phyloP scores from a whole-genome alignment of 2,113 vertebrate species.

The Hassar affinis region DNA sequence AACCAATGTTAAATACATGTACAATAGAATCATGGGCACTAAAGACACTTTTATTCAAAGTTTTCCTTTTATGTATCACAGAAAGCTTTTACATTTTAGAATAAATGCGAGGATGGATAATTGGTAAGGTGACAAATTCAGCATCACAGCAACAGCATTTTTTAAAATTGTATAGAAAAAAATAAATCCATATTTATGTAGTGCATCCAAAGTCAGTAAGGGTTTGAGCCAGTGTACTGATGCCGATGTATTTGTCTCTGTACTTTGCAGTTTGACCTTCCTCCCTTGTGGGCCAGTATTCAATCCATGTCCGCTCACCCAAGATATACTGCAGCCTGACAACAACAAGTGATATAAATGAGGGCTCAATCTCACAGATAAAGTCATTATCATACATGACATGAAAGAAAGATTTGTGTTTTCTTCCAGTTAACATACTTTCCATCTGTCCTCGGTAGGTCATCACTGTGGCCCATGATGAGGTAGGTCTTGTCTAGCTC shows the following conservation, averaged over 20 bases:
- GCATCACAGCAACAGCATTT: background rate
- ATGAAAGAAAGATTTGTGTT: too few relatives aligned
- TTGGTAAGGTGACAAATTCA: background rate
- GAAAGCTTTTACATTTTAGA: background rate
- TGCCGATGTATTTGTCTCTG: background rate
- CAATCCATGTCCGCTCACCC: constrained; percentile 68
- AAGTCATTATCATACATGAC: background rate
- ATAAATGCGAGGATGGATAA: background rate
- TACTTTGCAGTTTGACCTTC: constrained; percentile 50
- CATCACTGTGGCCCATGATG: constrained; percentile 63
- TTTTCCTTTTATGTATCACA: background rate
- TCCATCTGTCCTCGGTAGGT: background rate
- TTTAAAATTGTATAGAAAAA: background rate
- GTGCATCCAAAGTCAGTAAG: constrained; percentile 28
- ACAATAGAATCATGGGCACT: background rate
- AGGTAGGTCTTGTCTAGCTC: constrained; percentile 57
- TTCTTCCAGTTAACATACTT: constrained; percentile 15
- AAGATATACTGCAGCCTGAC: constrained; percentile 65
- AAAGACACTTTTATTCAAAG: background rate
- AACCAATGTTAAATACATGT: too few relatives aligned
- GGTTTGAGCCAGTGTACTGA: background rate
- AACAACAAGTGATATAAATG: background rate
- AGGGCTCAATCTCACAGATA: background rate
- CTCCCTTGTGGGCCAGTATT: constrained; percentile 68
- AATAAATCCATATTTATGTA: constrained; percentile 1